A percentile compares a stretch with the other conserved stretches of the same genome.
Evolutionary conservation across 2,113 vertebrate species (phyloP).

Genomic region (Okapia johnstoni): DNA sequence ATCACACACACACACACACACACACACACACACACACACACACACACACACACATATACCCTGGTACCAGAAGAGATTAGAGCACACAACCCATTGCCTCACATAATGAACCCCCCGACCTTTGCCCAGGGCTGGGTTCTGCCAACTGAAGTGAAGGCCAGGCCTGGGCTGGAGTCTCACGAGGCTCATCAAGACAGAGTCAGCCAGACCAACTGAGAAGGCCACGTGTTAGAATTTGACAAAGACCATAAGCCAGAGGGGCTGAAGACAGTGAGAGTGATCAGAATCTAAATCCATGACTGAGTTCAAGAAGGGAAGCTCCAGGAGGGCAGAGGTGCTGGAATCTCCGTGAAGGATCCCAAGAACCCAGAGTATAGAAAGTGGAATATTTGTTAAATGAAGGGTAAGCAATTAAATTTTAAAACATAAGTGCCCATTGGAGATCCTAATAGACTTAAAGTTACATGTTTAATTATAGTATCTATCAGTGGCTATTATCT

Average conservation of each 20-base stretch:
- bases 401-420: background rate
- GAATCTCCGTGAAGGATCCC: background rate
- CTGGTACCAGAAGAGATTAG: constrained; percentile 15
- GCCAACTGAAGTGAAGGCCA: constrained; percentile 49
- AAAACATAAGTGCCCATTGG: background rate
- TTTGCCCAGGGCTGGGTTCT: constrained; percentile 25
- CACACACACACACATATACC: background rate
- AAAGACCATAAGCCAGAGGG: background rate
- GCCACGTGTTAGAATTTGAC: background rate
- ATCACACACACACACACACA: background rate
- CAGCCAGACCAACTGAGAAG: background rate
- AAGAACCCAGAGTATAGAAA: background rate
- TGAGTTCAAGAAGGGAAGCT: background rate
- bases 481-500: background rate
- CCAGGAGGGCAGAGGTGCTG: background rate
- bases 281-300: background rate
- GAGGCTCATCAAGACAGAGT: background rate
- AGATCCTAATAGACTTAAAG: background rate
- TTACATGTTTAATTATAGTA: background rate
- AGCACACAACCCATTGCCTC: constrained; percentile 9
- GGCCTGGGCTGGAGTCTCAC: background rate
- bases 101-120: background rate
- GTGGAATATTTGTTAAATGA: background rate
- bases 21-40: background rate
- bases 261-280: background rate